Percentiles rank a stretch among this genome's conserved stretches.
Conservation (phyloP, 2,797 vertebrate species). For the Vespertilio murinus region DNA sequence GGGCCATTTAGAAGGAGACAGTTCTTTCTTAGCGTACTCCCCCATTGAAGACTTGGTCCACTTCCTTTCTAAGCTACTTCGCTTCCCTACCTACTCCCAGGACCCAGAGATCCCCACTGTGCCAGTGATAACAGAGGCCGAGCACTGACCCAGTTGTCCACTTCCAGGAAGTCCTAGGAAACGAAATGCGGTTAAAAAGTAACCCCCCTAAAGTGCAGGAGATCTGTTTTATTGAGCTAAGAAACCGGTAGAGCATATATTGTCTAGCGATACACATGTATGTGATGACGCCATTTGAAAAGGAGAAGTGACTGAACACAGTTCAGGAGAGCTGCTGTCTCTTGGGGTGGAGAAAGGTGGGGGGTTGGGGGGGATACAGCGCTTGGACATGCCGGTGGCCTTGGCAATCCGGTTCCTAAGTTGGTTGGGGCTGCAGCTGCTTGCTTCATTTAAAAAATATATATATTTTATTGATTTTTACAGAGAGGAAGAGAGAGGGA, state of each 20-base stretch:
- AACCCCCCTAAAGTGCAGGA: neutral
- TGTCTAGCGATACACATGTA: neutral
- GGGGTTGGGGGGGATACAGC: neutral
- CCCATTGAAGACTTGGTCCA: neutral
- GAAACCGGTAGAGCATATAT: conserved; percentile 13
- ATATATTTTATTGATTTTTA: too few species aligned
- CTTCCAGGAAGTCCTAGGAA: neutral
- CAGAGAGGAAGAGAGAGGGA: too few species aligned
- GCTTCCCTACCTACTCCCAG: neutral
- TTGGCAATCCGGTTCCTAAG: neutral
- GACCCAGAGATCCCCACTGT: neutral
- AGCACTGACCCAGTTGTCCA: neutral
- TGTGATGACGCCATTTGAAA: neutral
- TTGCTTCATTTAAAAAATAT: neutral
- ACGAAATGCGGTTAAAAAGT: neutral
- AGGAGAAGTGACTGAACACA: neutral
- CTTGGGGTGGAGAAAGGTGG: neutral
- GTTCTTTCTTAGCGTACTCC: neutral
- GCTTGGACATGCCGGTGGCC: neutral
- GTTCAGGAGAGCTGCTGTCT: neutral
- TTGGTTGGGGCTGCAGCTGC: neutral
- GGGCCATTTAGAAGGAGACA: neutral
- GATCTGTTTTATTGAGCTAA: neutral
- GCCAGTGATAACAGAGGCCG: neutral
- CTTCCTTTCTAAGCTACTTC: neutral